Percentiles rank a stretch among this genome's conserved stretches.
These are phyloP conservation scores for Dreissena rostriformis DNA, from an alignment of 1,140 invertebrate genomes.

Conservation along the genomic window DNA sequence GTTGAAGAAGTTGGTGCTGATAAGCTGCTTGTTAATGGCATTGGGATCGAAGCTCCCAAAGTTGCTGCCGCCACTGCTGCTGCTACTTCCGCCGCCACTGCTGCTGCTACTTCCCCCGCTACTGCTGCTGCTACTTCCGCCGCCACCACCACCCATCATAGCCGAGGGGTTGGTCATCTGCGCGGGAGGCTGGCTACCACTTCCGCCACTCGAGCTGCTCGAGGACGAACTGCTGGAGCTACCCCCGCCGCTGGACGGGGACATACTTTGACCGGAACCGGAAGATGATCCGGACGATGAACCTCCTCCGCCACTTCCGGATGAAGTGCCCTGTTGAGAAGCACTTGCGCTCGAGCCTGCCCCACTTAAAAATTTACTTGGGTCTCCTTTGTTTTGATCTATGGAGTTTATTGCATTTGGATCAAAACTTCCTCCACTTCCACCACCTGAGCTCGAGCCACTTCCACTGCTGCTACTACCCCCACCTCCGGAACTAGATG, in stretches of 20 bases:
- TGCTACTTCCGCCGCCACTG: not conserved
- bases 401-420: not conserved
- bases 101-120: not conserved
- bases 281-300: constrained; percentile 1
- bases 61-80: not conserved
- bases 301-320: not conserved
- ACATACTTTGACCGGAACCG: constrained; percentile 21
- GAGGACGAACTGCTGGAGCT: not conserved
- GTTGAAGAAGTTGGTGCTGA: constrained; percentile 43
- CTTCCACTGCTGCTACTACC: constrained; percentile 8
- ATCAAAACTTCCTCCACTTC: constrained; percentile 27
- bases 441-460: not conserved
- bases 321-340: not conserved
- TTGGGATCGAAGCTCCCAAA: constrained; percentile 49
- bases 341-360: not conserved
- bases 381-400: not conserved
- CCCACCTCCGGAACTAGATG: not conserved
- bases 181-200: constrained; percentile 35
- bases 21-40: constrained; percentile 44
- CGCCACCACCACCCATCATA: constrained; percentile 21
- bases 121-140: not conserved
- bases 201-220: not conserved
- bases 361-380: not conserved
- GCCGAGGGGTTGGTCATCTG: constrained; percentile 33
- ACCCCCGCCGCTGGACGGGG: not conserved